Base-by-base conservation (phyloP, 2,888 invertebrate species). In the Dendrolimus pini region DNA sequence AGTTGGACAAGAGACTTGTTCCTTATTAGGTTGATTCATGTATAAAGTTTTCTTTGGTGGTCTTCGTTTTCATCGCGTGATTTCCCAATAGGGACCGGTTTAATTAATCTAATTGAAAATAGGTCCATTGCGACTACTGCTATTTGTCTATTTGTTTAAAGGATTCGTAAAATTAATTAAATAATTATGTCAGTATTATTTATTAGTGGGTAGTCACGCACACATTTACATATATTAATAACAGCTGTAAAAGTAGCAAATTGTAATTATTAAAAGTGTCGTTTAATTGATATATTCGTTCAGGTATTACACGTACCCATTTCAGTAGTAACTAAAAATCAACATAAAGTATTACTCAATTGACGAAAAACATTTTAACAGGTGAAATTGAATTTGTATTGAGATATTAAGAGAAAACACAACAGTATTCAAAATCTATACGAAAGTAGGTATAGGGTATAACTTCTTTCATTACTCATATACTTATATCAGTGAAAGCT, bases 51-150 rank as follows among this genome's bases (percentile, higher is more conserved):
- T 47, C 47, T 47, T 9, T 12, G 12, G 47, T 12, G 9, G 47
- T 30, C 30, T 47, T 47, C 47, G 47, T 47, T 47, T 12, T 47
- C 47, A 9, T 47, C 47, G 47, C 47, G 47, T 47, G 47, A 47
- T 12, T 69, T 68, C 64, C 72, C 70, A 63, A 66, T 66, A 65
- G 70, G 70, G 69, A 66, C 69, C 63, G 64, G 66, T 72, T 78
- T 82, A 80, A 85, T 85, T 84, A 82, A 79, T 81, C 72, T 81
- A 85, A 86, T 85, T 81, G 78, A 81, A 78, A 82, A 61, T 61
- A 59, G 60, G 57, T 60, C 30, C 6, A 30, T 47, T 7, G 9
- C 9, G 47, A 47, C 54, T 58, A 54, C 54, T 61, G 59, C 42
- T 58, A 58, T 58, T 62, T 61, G 65, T 60, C 62, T 62, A 57